phyloP scores from a whole-genome alignment of 2,113 vertebrate species.

The Mixornis gularis region DNA sequence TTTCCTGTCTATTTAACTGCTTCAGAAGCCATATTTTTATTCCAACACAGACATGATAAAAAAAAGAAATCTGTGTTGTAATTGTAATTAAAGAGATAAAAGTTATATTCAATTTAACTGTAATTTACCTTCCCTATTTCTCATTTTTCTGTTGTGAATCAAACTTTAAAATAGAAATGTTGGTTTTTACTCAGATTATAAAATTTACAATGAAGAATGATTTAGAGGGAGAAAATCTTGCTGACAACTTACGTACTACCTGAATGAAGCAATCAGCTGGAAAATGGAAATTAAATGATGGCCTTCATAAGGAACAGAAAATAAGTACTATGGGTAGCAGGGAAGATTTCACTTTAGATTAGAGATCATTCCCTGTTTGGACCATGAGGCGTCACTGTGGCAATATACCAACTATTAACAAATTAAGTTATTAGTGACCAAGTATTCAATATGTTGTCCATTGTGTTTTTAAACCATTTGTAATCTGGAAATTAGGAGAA shows the following conservation, averaged over 20 bases:
- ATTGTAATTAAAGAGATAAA: neutral
- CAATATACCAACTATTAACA: neutral
- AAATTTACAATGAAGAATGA: neutral
- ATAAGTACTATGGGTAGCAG: neutral
- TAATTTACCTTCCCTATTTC: neutral
- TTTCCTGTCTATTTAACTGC: neutral
- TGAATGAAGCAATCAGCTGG: neutral
- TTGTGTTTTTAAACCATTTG: neutral
- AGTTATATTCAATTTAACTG: neutral
- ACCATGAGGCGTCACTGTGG: neutral
- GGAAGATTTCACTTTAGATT: neutral
- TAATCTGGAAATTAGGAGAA: neutral
- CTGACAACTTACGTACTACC: neutral
- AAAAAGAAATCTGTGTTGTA: neutral
- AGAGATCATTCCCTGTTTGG: neutral
- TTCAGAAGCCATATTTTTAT: neutral
- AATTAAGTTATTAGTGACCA: neutral
- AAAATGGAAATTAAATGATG: neutral
- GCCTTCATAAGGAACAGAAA: neutral
- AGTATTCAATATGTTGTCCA: neutral
- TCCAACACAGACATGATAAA: neutral
- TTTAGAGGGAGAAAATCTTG: neutral
- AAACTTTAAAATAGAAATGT: neutral
- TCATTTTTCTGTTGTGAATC: neutral
- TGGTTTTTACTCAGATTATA: neutral